phyloP scores from a whole-genome alignment of 2,888 invertebrate species.

The Agrochola litura region DNA sequence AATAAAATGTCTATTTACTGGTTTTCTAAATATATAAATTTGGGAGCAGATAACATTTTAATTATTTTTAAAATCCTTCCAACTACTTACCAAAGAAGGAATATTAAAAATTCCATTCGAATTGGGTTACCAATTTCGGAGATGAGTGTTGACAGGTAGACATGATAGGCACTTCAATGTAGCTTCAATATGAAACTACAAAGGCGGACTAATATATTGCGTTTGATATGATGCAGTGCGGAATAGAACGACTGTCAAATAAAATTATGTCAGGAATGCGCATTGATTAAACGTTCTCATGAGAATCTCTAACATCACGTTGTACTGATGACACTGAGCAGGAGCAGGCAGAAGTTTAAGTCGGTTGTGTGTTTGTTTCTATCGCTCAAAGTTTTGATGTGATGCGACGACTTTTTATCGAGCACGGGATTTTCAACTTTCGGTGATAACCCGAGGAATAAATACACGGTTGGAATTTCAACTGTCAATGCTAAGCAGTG shows the following conservation, averaged over 20 bases:
- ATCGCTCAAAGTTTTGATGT: not conserved
- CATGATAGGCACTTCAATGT: slow-evolving; percentile 29
- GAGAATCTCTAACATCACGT: slow-evolving; percentile 56
- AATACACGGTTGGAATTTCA: not conserved
- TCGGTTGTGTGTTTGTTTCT: not conserved
- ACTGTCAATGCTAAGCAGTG: not conserved
- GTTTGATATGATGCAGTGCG: slow-evolving; percentile 51
- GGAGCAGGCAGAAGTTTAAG: slow-evolving; percentile 43
- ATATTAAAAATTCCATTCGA: slow-evolving; percentile 52
- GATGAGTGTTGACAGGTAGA: slow-evolving; percentile 59
- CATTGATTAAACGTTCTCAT: slow-evolving; percentile 71
- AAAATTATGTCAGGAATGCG: slow-evolving; percentile 73
- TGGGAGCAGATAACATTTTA: not conserved
- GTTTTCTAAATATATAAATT: not conserved
- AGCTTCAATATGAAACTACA: slow-evolving; percentile 49
- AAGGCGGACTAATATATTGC: slow-evolving; percentile 57
- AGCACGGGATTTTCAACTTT: not conserved
- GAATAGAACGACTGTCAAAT: slow-evolving; percentile 72
- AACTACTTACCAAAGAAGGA: not conserved
- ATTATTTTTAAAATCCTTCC: not conserved
- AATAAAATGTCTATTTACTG: not conserved
- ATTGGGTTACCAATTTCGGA: slow-evolving; percentile 27
- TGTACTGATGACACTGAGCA: slow-evolving; percentile 2
- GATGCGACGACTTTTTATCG: not conserved
- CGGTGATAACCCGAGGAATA: not conserved